Conservation (phyloP, 2,888 invertebrate genomes). For the Lochmaea capreae region DNA sequence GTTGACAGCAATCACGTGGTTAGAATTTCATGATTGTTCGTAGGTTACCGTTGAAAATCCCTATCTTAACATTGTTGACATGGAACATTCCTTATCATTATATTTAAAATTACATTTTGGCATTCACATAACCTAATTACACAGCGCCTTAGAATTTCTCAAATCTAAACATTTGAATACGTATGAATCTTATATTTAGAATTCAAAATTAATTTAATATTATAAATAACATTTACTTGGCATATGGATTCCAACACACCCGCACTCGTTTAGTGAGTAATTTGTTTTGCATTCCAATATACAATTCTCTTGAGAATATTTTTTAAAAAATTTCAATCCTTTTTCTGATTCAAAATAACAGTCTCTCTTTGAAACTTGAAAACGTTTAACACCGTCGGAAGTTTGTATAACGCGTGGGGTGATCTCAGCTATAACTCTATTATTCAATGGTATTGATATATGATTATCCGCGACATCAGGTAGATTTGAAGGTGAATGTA, state of each 20-base stretch:
- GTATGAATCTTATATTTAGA: too few relatives aligned
- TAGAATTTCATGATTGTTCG: too few relatives aligned
- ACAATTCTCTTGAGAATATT: slow-evolving; percentile 78
- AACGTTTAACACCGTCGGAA: slow-evolving; percentile 72
- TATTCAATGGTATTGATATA: slow-evolving; percentile 75
- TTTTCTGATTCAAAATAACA: slow-evolving; percentile 76
- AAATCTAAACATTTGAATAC: too few relatives aligned
- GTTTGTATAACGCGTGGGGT: slow-evolving; percentile 79
- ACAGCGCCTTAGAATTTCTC: too few relatives aligned
- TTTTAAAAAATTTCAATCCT: slow-evolving; percentile 72
- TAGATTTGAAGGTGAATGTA: slow-evolving; percentile 77
- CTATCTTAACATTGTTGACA: too few relatives aligned
- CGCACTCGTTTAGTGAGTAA: slow-evolving; percentile 67
- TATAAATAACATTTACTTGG: slow-evolving; percentile 63
- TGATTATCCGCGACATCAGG: slow-evolving; percentile 77
- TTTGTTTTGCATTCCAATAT: slow-evolving; percentile 77
- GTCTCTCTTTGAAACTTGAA: slow-evolving; percentile 72
- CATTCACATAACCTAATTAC: too few relatives aligned
- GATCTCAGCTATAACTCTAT: slow-evolving; percentile 76
- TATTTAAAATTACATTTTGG: too few relatives aligned
- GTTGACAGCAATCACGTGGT: too few relatives aligned
- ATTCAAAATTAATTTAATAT: background rate
- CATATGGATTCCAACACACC: slow-evolving; percentile 72
- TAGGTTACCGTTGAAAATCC: too few relatives aligned
- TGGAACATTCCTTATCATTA: too few relatives aligned